These are phyloP conservation scores for Saccopteryx bilineata DNA, from an alignment of 2,113 vertebrate species.

Conservation along the genomic window DNA sequence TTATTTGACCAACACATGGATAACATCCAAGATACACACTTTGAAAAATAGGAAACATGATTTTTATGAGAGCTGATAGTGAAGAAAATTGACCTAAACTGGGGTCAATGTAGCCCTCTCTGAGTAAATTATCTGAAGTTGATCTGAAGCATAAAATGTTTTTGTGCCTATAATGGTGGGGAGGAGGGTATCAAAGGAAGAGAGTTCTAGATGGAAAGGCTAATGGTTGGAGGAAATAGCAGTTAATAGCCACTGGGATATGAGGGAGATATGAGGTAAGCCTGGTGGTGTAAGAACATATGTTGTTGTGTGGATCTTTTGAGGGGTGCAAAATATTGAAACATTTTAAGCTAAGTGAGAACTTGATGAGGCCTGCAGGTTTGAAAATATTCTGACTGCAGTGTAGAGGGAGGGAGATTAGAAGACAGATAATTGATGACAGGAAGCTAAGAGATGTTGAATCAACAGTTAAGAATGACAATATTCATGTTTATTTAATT, in stretches of 20 bases:
- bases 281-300: neutral
- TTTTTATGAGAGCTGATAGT: neutral
- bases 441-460: neutral
- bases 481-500: slow-evolving; percentile 14
- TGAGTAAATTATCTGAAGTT: neutral
- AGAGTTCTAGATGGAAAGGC: neutral
- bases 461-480: slow-evolving; percentile 14
- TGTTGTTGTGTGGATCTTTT: neutral
- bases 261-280: neutral
- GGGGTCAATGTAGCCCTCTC: neutral
- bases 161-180: neutral
- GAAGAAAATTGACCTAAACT: neutral
- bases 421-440: neutral
- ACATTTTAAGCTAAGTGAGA: neutral
- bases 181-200: neutral
- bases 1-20: neutral
- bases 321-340: slow-evolving; percentile 1
- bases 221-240: neutral
- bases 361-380: neutral
- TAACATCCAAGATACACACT: neutral
- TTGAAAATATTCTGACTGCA: slow-evolving; percentile 20
- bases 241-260: neutral
- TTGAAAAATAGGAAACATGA: neutral
- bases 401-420: neutral
- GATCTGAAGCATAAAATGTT: neutral